These are phyloP conservation scores for Cyphomyrmex costatus DNA, from an alignment of 1,140 invertebrate genomes.

Conservation along the genomic window DNA sequence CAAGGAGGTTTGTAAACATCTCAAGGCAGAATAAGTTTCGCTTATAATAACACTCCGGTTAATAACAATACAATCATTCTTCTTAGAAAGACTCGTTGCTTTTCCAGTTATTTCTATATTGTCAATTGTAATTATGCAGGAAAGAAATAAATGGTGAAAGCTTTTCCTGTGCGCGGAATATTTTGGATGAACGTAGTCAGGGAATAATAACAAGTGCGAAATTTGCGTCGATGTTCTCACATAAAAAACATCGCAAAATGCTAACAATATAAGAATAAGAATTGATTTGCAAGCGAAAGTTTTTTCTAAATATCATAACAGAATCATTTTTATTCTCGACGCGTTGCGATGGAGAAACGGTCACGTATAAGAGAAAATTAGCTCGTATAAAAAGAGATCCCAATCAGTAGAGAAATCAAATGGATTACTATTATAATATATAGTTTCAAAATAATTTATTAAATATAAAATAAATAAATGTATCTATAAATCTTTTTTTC, in stretches of 20 bases:
- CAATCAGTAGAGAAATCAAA: background rate
- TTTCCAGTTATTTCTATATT: background rate
- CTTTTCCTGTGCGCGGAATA: background rate
- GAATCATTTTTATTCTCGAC: background rate
- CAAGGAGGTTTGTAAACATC: background rate
- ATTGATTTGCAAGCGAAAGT: background rate
- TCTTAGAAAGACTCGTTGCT: background rate
- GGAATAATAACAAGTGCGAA: background rate
- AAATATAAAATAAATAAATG: conserved; percentile 1
- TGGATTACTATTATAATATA: background rate
- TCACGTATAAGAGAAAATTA: background rate
- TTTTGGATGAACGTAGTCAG: background rate
- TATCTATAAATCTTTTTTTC: background rate
- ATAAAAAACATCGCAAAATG: background rate
- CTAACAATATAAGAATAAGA: background rate
- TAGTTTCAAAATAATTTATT: background rate
- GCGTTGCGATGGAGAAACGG: background rate
- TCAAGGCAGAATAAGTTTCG: background rate
- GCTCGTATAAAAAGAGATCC: background rate
- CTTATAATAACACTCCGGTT: background rate
- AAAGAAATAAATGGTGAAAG: conserved; percentile 15
- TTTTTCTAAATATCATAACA: background rate
- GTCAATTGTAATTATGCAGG: background rate
- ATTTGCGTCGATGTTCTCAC: background rate
- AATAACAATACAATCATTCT: background rate